Base-by-base conservation (phyloP, 2,888 invertebrate species). In the Cheilosia pagana region DNA sequence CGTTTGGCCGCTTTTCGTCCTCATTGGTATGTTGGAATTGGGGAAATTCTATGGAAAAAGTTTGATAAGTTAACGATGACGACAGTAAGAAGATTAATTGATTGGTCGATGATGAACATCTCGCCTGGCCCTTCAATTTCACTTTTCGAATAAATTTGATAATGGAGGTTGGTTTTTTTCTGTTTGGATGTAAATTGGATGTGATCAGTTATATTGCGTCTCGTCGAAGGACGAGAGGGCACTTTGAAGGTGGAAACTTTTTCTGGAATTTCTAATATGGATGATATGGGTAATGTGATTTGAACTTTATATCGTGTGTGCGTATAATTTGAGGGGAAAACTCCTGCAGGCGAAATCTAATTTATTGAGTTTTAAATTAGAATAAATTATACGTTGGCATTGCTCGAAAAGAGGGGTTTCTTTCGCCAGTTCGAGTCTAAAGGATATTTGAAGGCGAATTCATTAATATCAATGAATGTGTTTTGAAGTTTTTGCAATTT, bases 71-170 rank as follows among this genome's bases (percentile, higher is more conserved):
- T 55, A 65, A 77, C 60, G 68, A 50, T 23, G 50, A 78, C 57
- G 68, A 78, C 62, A 68, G 52, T 62, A 21, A 23, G 52, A 74
- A 79, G 74, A 78, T 79, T 83, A 78, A 83, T 83, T 83, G 78
- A 78, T 83, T 83, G 78, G 72, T 57, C 67, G 72, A 72, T 82
- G 82, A 77, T 72, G 72, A 77, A 82, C 82, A 77, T 72, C 62
- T 45, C 45, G 43, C 14, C 16, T 35, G 68, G 25, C 53, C 45
- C 52, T 68, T 43, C 60, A 35, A 19, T 53, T 45, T 43, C 43
- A 45, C 62, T 60, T 63, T 53, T 10, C 25, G 59, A 23, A 52
- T 67, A 76, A 59, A 75, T 75, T 72, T 62, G 41, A 52, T 68
- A 50, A 60, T 55, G 68, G 45, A 28, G 53, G 45, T 35, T 39